Conservation (phyloP, 2,888 invertebrate species). For the Diogma glabrata region DNA sequence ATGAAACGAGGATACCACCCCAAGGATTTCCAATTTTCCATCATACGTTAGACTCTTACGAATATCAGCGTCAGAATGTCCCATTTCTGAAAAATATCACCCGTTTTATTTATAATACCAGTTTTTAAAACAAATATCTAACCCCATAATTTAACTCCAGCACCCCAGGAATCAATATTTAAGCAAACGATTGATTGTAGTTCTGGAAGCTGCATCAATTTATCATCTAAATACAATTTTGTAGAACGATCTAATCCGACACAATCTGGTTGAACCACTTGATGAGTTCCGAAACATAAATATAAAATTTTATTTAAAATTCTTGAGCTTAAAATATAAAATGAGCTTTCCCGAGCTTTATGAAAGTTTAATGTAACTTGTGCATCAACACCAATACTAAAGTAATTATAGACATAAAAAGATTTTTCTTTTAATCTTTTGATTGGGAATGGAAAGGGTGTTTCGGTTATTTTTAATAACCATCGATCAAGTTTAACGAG, state of each 20-base stretch:
- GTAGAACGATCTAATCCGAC: conserved; percentile 68
- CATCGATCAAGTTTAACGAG: conserved; percentile 36
- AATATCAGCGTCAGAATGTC: conserved; percentile 27
- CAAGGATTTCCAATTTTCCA: conserved; percentile 69
- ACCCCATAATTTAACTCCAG: conserved; percentile 85
- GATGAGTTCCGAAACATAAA: conserved; percentile 81
- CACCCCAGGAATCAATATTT: conserved; percentile 93
- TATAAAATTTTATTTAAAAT: conserved; percentile 88
- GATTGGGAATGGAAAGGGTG: conserved; percentile 30
- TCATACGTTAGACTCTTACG: conserved; percentile 42
- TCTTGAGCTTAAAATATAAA: conserved; percentile 76
- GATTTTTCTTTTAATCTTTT: conserved; percentile 31
- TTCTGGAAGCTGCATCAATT: conserved; percentile 60
- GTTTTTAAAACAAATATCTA: too few relatives aligned
- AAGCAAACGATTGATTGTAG: conserved; percentile 82
- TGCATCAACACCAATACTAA: conserved; percentile 90
- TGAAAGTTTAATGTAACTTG: conserved; percentile 91
- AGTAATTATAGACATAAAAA: conserved; percentile 70
- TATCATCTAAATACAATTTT: conserved; percentile 62
- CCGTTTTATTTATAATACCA: too few relatives aligned
- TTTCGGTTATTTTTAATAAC: conserved; percentile 32
- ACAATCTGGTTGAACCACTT: conserved; percentile 78
- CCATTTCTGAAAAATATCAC: too few relatives aligned
- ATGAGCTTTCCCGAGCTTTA: conserved; percentile 65
- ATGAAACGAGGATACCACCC: conserved; percentile 88